Base-by-base conservation (phyloP, 2,797 vertebrate genomes). In the Muscicapa striata region DNA sequence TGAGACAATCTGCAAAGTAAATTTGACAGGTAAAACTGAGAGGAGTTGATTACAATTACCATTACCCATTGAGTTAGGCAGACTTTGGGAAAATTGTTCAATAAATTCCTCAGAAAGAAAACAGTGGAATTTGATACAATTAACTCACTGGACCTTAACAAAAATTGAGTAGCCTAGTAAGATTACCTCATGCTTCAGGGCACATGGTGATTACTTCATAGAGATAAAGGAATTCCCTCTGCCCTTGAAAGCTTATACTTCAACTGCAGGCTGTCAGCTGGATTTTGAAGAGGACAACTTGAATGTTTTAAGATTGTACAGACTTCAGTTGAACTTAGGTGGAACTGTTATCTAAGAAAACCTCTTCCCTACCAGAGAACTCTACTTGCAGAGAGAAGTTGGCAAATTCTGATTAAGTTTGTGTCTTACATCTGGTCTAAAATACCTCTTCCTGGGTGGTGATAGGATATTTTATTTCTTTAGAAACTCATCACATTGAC, bases 381-480 rank as follows among this genome's bases (percentile, higher is more conserved):
- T 87, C 59, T 34, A 10, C 10, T 58, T 49, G 43, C 66, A 84
- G 75, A 70, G 15, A 12, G 45, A 81, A 61, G 24, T 67, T 1
- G 0, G 27, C 57, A 64, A 93, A 67, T 30, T 62, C 57, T n/a
- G 19, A 49, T 41, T 18, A 63, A 52, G 58, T 40, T 67, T 74
- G 30, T 55, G 27, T 62, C 40, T 61, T 83, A 58, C 61, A 78
- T 36, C 41, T 93, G 46, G 55, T 64, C 59, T 77, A 54, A 93
- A 91, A 79, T 79, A 94, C 70, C n/a, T 84, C 91, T 89, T 86
- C 75, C 70, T 61, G 57, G 19, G 49, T 81, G 83, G 74, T 41
- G 59, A 94, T 20, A 26, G 63, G 38, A 23, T 86, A 62, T 73
- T 95, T 95, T 88, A 54, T 91, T 95, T 93, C 80, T 87, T 87